A percentile compares a stretch with the other conserved stretches of the same genome.
These are phyloP conservation scores for Collichthys lucidus DNA, from an alignment of 2,113 vertebrate species.

Conservation along the genomic window DNA sequence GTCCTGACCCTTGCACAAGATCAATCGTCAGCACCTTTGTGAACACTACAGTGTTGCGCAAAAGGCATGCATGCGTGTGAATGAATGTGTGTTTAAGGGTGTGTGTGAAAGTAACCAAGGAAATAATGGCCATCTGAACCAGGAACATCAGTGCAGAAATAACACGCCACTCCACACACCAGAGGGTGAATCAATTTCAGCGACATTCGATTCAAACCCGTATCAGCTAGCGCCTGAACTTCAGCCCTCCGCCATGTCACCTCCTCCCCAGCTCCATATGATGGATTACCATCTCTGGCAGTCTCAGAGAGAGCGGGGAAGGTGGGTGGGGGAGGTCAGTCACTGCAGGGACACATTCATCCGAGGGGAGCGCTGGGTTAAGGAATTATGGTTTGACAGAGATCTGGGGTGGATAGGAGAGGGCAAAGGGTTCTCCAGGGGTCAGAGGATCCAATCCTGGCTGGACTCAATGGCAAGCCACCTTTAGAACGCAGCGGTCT, in stretches of 20 bases:
- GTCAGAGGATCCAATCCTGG: conserved; percentile 82
- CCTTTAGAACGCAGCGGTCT: conserved; percentile 49
- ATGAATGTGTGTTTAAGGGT: conserved; percentile 57
- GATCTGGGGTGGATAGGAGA: conserved; percentile 67
- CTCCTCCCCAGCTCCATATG: conserved; percentile 68
- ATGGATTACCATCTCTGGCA: conserved; percentile 80
- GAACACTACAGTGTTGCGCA: conserved; percentile 30
- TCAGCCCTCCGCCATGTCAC: conserved; percentile 72
- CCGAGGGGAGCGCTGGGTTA: conserved; percentile 62
- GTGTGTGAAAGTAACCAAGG: conserved; percentile 55
- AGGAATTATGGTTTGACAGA: conserved; percentile 80
- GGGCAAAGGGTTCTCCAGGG: conserved; percentile 77
- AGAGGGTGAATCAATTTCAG: conserved; percentile 76
- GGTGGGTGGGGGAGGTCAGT: conserved; percentile 63
- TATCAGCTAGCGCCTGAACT: conserved; percentile 73
- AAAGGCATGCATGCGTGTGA: conserved; percentile 33
- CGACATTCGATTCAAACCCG: conserved; percentile 72
- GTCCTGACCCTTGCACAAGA: conserved; percentile 57
- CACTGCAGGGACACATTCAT: conserved; percentile 72
- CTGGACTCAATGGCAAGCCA: conserved; percentile 63
- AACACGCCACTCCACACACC: conserved; percentile 64
- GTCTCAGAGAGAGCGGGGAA: conserved; percentile 48
- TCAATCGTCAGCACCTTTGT: conserved; percentile 39
- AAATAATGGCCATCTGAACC: conserved; percentile 59
- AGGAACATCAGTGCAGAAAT: conserved; percentile 57